These are phyloP conservation scores for Hippocampus kuda DNA, from an alignment of 2,797 vertebrate species.

Conservation along the genomic window DNA sequence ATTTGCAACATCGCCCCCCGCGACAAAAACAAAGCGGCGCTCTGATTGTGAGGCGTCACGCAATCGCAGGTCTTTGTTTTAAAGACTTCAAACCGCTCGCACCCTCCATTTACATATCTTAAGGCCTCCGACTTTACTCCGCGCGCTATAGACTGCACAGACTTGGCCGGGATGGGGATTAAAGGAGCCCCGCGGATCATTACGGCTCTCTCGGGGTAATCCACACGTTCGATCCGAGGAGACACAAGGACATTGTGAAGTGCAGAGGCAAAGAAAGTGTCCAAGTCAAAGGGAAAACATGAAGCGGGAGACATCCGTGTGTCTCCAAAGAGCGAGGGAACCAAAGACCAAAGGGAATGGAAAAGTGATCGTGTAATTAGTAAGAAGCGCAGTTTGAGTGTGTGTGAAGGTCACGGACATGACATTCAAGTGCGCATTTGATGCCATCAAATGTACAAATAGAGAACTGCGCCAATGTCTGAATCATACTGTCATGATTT, in stretches of 20 bases:
- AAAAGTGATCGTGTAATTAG: neutral
- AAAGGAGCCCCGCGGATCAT: slow-evolving; percentile 6
- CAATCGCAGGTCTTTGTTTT: neutral
- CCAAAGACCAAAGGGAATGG: neutral
- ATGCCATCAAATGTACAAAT: no score
- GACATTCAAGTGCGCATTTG: no score
- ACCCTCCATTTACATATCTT: neutral
- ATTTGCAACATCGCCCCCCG: neutral
- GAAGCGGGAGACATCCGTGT: neutral
- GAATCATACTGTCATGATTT: no score
- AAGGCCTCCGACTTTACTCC: slow-evolving; percentile 1
- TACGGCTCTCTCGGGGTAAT: slow-evolving; percentile 1
- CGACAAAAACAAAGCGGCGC: neutral
- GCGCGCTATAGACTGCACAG: neutral
- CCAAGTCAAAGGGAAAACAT: neutral
- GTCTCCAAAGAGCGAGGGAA: neutral
- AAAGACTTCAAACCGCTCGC: neutral
- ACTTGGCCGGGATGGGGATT: neutral
- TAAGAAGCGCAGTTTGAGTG: no score
- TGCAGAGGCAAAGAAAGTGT: neutral
- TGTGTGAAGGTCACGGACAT: no score
- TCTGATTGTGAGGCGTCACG: neutral
- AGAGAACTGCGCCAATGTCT: no score
- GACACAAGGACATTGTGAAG: slow-evolving; percentile 2
- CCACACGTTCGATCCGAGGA: slow-evolving; percentile 1